Percentiles rank a stretch among this genome's conserved stretches.
These are phyloP conservation scores for Hydrozoanthus tunicans DNA, from an alignment of 64 coral and sea anemone species.

Conservation along the genomic window DNA sequence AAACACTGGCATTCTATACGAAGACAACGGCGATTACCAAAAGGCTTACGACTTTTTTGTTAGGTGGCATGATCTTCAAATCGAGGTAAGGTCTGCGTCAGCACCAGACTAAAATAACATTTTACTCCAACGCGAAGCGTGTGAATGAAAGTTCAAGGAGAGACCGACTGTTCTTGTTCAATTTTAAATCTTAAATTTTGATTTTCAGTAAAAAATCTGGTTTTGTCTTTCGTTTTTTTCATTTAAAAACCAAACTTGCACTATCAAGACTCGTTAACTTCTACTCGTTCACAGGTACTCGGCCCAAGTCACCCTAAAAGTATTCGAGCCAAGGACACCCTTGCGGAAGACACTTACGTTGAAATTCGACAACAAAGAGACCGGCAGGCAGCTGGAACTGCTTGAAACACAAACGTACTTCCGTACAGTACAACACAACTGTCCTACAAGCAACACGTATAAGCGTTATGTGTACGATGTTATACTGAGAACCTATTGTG, in stretches of 20 bases:
- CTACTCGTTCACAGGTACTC: slow-evolving; percentile 56
- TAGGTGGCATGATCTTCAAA: slow-evolving; percentile 81
- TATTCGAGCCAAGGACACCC: slow-evolving; percentile 71
- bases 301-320: slow-evolving; percentile 83
- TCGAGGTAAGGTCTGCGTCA: slow-evolving; percentile 49
- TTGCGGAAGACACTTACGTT: slow-evolving; percentile 63
- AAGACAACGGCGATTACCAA: slow-evolving; percentile 79
- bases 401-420: slow-evolving; percentile 27
- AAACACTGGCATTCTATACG: slow-evolving; percentile 95
- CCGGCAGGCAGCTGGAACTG: slow-evolving; percentile 89
- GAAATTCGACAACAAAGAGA: slow-evolving; percentile 85
- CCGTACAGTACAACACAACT: too few species aligned
- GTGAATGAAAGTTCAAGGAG: too few species aligned
- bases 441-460: too few species aligned
- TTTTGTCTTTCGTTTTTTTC: background rate
- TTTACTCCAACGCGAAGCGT: background rate
- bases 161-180: too few species aligned
- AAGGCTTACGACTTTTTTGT: slow-evolving; percentile 98
- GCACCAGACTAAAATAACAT: background rate
- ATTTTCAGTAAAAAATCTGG: too few species aligned
- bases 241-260: too few species aligned
- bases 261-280: too few species aligned
- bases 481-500: too few species aligned
- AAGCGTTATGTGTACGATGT: too few species aligned
- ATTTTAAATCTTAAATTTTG: too few species aligned